Evolutionary conservation across 2,888 invertebrate species (phyloP), one percentile per base, ranked within the genome.

Genomic region (Brachynemurus nebulosus): DNA sequence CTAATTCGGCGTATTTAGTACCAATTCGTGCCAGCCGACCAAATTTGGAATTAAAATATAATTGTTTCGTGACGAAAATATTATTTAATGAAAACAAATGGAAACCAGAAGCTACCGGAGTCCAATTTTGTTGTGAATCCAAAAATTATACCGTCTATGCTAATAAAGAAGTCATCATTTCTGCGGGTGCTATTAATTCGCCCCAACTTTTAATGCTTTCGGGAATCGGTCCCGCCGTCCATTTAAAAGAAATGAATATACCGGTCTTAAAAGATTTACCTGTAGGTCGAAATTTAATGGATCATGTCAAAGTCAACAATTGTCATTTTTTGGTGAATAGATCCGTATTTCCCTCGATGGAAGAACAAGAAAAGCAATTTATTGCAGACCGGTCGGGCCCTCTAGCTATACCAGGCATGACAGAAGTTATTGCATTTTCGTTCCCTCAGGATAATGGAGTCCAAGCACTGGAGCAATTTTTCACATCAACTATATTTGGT

Each of bases 121-220:
- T 80, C 1, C 70, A 80, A 2, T 70, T 76, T 57, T 68, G 76
- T 53, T 62, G 69, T 33, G 73, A 72, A 58, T 60, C 65, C 17
- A 68, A 68, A 2, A 65, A 59, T 40, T 68, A 67, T 49, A 67
- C 67, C 50, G 72, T 77, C 36, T 62, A 68, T 51, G 80, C 79
- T 2, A 71, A 64, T 34, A 80, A 75, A 55, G 84, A 84, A 63
- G 76, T 88, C 0, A 80, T 89, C 45, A 51, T 88, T 27, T 74
- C 79, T 33, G 83, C 81, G 1, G 88, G 86, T 4, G 74, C 85
- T 3, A 74, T 88, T 23, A 80, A 83, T 61, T 73, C 83, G 5
- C 84, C 88, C 1, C 83, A 86, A 58, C 57, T 89, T 5, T 63
- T 90, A 14, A 78, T 86, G 80, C 60, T 88, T 12, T 86, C 86